Conservation (phyloP, 2,888 invertebrate species). For the Hymenopus coronatus region DNA sequence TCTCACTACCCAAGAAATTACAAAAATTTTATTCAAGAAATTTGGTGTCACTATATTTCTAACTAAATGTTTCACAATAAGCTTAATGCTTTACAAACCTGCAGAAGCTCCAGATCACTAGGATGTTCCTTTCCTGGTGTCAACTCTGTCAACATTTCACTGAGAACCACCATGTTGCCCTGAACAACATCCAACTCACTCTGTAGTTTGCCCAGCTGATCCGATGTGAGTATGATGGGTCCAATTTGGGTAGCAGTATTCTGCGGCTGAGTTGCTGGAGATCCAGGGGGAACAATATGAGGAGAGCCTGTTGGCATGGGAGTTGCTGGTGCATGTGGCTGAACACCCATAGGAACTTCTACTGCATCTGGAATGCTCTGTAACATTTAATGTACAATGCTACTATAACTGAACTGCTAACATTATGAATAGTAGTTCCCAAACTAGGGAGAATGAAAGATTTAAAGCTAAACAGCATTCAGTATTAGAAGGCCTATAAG, state of each 20-base stretch:
- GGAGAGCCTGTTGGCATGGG: slow-evolving; percentile 34
- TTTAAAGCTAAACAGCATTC: too few relatives aligned
- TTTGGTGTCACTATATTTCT: too few relatives aligned
- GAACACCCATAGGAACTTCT: slow-evolving; percentile 37
- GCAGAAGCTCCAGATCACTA: slow-evolving; percentile 82
- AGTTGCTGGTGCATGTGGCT: slow-evolving; percentile 35
- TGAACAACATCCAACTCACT: slow-evolving; percentile 89
- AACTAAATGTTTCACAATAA: too few relatives aligned
- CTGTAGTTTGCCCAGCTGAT: slow-evolving; percentile 67
- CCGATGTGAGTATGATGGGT: slow-evolving; percentile 59
- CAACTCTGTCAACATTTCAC: slow-evolving; percentile 92
- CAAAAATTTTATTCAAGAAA: background rate
- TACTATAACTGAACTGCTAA: too few relatives aligned
- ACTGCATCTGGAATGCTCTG: slow-evolving; percentile 46
- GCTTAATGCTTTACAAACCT: slow-evolving; percentile 52
- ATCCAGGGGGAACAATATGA: slow-evolving; percentile 30
- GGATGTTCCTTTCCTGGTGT: slow-evolving; percentile 80
- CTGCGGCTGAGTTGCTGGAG: slow-evolving; percentile 21
- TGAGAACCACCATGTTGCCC: slow-evolving; percentile 89
- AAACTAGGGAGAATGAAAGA: too few relatives aligned
- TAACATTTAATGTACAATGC: slow-evolving; percentile 3
- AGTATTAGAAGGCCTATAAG: too few relatives aligned
- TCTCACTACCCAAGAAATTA: too few relatives aligned
- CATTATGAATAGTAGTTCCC: background rate
- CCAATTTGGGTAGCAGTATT: slow-evolving; percentile 39